phyloP scores from a whole-genome alignment of 2,113 vertebrate species.

The Rutilus rutilus region DNA sequence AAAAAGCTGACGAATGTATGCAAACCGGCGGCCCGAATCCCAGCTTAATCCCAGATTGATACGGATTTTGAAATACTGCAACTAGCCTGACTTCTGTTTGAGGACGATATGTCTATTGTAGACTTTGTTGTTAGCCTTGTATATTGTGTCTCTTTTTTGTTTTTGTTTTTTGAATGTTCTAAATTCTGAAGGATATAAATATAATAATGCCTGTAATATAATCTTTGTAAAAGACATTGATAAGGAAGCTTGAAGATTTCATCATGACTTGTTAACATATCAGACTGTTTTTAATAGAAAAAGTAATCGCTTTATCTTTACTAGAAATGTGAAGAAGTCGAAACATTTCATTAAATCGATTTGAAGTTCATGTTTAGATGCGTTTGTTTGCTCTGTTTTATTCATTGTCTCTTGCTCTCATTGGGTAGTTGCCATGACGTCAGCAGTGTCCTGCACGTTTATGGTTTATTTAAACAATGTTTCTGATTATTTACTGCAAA shows the following conservation, averaged over 20 bases:
- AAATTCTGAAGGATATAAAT: slow-evolving; percentile 66
- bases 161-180: slow-evolving; percentile 65
- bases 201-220: slow-evolving; percentile 76
- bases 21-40: slow-evolving; percentile 37
- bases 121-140: slow-evolving; percentile 66
- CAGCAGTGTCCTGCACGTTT: no score
- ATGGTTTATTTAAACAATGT: background rate
- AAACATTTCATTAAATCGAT: slow-evolving; percentile 81
- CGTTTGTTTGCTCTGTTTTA: slow-evolving; percentile 26
- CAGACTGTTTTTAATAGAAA: slow-evolving; percentile 76
- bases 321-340: slow-evolving; percentile 73
- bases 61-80: background rate
- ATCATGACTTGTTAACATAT: slow-evolving; percentile 74
- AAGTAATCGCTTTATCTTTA: slow-evolving; percentile 77
- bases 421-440: background rate
- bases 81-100: slow-evolving; percentile 62
- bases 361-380: slow-evolving; percentile 66
- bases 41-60: background rate
- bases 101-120: slow-evolving; percentile 66
- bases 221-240: slow-evolving; percentile 72
- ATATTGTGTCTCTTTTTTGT: slow-evolving; percentile 72
- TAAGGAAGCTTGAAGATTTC: slow-evolving; percentile 66
- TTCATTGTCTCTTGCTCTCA: slow-evolving; percentile 3
- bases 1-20: slow-evolving; percentile 74
- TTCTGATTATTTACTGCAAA: background rate